A percentile compares a stretch with the other conserved stretches of the same genome.
phyloP scores from a whole-genome alignment of 2,888 invertebrate species.

The Leuctra nigra region DNA sequence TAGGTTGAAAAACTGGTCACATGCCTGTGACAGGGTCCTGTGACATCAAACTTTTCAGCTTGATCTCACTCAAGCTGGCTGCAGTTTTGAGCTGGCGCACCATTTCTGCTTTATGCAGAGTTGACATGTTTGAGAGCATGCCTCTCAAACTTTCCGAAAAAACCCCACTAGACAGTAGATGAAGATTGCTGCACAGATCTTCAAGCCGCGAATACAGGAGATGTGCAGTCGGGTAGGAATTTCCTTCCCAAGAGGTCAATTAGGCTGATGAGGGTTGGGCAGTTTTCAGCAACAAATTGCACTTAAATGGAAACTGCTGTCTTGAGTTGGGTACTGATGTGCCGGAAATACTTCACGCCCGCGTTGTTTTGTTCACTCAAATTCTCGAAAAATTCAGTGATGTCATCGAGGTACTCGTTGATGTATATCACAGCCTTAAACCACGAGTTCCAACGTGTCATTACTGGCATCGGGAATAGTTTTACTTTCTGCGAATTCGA shows the following conservation, averaged over 20 bases:
- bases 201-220: slow-evolving; percentile 16
- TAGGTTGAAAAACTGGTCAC: too few relatives aligned
- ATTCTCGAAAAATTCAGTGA: slow-evolving; percentile 10
- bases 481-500: neutral
- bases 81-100: too few relatives aligned
- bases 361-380: slow-evolving; percentile 4
- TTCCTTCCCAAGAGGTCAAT: slow-evolving; percentile 19
- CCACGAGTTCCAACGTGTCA: slow-evolving; percentile 21
- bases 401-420: slow-evolving; percentile 9
- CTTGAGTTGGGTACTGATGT: neutral
- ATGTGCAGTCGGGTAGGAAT: slow-evolving; percentile 17
- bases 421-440: slow-evolving; percentile 13
- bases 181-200: slow-evolving; percentile 5
- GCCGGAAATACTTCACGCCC: slow-evolving; percentile 11
- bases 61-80: too few relatives aligned
- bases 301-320: slow-evolving; percentile 12
- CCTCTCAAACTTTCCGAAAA: slow-evolving; percentile 8
- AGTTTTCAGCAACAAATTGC: slow-evolving; percentile 12
- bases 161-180: slow-evolving; percentile 2
- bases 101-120: too few relatives aligned
- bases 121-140: too few relatives aligned
- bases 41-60: too few relatives aligned
- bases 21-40: too few relatives aligned
- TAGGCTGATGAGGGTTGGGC: neutral
- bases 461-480: slow-evolving; percentile 18